phyloP scores from a whole-genome alignment of 2,888 invertebrate genomes.

The Drosophila bunnanda region DNA sequence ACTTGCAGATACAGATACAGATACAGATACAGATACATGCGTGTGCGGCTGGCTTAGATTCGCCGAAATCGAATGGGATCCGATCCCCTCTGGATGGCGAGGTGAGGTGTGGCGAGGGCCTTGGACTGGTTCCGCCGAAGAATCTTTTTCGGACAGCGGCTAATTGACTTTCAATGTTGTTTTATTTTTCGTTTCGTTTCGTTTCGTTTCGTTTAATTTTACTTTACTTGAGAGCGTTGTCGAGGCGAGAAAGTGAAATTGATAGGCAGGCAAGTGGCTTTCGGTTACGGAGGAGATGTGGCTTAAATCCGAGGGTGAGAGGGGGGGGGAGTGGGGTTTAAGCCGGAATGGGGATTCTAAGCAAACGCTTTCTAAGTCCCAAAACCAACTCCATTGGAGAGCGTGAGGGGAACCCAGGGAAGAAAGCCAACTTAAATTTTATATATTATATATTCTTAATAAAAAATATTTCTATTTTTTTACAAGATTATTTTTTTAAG shows the following conservation, averaged over 20 bases:
- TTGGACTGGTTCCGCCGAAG: constrained; percentile 51
- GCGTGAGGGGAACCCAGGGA: neutral
- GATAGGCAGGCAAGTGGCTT: constrained; percentile 60
- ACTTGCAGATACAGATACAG: neutral
- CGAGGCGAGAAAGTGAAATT: constrained; percentile 73
- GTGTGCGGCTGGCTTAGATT: neutral
- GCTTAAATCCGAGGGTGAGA: no score
- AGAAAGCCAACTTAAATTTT: neutral
- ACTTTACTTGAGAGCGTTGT: constrained; percentile 18
- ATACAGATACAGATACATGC: constrained; percentile 1
- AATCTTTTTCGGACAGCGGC: constrained; percentile 68
- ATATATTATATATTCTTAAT: neutral
- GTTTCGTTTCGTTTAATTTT: constrained; percentile 39
- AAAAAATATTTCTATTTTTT: neutral
- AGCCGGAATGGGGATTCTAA: constrained; percentile 32
- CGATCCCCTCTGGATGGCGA: neutral
- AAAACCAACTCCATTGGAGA: neutral
- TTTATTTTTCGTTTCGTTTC: constrained; percentile 39
- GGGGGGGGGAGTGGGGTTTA: neutral
- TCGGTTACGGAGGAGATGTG: constrained; percentile 13
- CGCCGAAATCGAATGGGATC: constrained; percentile 5
- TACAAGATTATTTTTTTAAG: neutral
- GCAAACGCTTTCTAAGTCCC: constrained; percentile 64
- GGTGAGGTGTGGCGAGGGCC: neutral
- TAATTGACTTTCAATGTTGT: constrained; percentile 77